A percentile compares a stretch with the other conserved stretches of the same genome.
Conservation (phyloP, 2,888 invertebrate species). For the Drosophila paucipuncta region DNA sequence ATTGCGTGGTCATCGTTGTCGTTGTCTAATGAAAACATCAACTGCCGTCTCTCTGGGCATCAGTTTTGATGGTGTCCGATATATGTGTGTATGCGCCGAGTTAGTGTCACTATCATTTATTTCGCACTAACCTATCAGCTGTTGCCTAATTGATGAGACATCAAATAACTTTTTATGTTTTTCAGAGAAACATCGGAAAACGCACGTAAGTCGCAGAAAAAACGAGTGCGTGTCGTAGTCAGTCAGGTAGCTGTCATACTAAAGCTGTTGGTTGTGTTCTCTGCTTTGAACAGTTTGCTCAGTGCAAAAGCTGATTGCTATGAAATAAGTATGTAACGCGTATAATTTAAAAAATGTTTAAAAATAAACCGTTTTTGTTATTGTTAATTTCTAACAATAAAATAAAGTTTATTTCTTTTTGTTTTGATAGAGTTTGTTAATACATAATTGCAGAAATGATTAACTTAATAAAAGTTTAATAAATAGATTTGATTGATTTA, state of each 20-base stretch:
- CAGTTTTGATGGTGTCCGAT: conserved; percentile 30
- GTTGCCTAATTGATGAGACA: conserved; percentile 9
- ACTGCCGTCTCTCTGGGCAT: conserved; percentile 41
- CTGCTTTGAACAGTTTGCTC: conserved; percentile 20
- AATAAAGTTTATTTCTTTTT: background rate
- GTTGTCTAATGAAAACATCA: conserved; percentile 65
- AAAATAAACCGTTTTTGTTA: background rate
- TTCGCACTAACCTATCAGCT: conserved; percentile 24
- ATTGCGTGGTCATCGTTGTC: conserved; percentile 44
- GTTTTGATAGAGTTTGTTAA: background rate
- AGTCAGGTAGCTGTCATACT: conserved; percentile 15
- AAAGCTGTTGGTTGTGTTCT: conserved; percentile 42
- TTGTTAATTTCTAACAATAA: background rate
- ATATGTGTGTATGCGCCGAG: conserved; percentile 1
- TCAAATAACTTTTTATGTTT: conserved; percentile 9
- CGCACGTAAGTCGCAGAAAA: conserved; percentile 33
- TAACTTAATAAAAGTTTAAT: background rate
- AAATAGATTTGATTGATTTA: background rate
- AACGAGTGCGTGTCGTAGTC: conserved; percentile 20
- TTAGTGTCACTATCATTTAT: conserved; percentile 20
- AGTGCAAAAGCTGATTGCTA: conserved; percentile 49
- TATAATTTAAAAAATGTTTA: background rate
- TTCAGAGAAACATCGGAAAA: conserved; percentile 4
- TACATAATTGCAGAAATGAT: background rate
- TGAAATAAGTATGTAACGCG: too few relatives aligned